Evolutionary conservation across 2,797 vertebrate species (phyloP).

Genomic region (Lagocephalus sceleratus): DNA sequence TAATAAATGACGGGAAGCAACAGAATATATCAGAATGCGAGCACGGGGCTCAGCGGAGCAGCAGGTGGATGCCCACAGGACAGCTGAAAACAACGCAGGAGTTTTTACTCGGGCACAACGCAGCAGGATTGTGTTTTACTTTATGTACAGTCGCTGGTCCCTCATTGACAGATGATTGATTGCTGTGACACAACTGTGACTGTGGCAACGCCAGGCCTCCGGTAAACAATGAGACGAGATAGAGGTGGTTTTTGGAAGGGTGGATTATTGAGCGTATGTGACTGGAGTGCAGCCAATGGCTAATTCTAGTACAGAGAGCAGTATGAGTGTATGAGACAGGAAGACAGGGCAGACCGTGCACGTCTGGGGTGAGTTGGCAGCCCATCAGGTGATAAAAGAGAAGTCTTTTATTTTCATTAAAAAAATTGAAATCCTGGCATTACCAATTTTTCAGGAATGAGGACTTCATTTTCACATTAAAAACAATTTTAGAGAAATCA

Average conservation of each 20-base stretch:
- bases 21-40: too few relatives aligned
- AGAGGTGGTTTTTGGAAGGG: conserved; percentile 54
- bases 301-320: conserved; percentile 56
- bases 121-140: conserved; percentile 26
- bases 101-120: background rate
- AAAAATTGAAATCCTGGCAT: too few relatives aligned
- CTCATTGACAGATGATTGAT: conserved; percentile 59
- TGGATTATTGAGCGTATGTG: conserved; percentile 66
- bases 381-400: conserved; percentile 33
- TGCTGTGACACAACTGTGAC: conserved; percentile 61
- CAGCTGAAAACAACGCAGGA: too few relatives aligned
- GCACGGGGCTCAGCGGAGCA: background rate
- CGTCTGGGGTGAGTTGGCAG: background rate
- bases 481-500: too few relatives aligned
- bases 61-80: too few relatives aligned
- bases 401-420: conserved; percentile 9
- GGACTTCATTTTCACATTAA: too few relatives aligned
- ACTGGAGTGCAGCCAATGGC: conserved; percentile 65
- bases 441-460: too few relatives aligned
- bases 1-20: too few relatives aligned
- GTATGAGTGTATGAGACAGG: conserved; percentile 3
- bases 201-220: conserved; percentile 51
- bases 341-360: background rate
- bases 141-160: conserved; percentile 38
- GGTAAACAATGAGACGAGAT: conserved; percentile 53